phyloP scores from a whole-genome alignment of 37 sponge, comb jelly and placozoan species.

The Aplysina aerophoba region DNA sequence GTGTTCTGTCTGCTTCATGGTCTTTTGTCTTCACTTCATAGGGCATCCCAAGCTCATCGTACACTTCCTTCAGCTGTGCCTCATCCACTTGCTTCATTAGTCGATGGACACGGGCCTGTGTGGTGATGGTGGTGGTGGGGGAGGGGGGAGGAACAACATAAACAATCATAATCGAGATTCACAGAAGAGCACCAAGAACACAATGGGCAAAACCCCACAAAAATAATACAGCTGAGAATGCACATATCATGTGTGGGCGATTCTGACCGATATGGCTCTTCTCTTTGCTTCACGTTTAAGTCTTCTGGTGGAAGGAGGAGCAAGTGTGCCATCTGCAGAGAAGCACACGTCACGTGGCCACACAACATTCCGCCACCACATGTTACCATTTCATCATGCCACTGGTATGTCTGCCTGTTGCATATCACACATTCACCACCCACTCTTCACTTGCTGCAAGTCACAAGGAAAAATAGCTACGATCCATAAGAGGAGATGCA shows the following conservation, averaged over 20 bases:
- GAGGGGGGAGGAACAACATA: too few species aligned
- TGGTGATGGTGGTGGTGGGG: background rate
- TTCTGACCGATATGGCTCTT: conserved; percentile 45
- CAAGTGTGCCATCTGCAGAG: conserved; percentile 54
- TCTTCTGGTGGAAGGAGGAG: conserved; percentile 34
- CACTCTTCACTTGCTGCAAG: too few species aligned
- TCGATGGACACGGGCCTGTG: conserved; percentile 40
- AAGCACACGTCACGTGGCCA: too few species aligned
- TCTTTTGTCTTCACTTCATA: background rate
- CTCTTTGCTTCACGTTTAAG: conserved; percentile 34
- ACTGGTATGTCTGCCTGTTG: too few species aligned
- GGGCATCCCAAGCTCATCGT: conserved; percentile 5
- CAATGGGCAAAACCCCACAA: background rate
- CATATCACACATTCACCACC: too few species aligned
- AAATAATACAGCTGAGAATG: too few species aligned
- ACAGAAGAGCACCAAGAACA: background rate
- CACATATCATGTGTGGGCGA: too few species aligned
- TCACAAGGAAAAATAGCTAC: too few species aligned
- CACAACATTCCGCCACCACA: too few species aligned
- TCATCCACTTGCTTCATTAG: conserved; percentile 44
- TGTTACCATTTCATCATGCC: too few species aligned
- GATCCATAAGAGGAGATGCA: too few species aligned
- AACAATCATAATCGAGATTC: background rate
- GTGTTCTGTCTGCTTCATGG: too few species aligned
- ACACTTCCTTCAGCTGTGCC: conserved; percentile 36